Conservation (phyloP, 2,113 vertebrate genomes). For the Orthonyx spaldingii region DNA sequence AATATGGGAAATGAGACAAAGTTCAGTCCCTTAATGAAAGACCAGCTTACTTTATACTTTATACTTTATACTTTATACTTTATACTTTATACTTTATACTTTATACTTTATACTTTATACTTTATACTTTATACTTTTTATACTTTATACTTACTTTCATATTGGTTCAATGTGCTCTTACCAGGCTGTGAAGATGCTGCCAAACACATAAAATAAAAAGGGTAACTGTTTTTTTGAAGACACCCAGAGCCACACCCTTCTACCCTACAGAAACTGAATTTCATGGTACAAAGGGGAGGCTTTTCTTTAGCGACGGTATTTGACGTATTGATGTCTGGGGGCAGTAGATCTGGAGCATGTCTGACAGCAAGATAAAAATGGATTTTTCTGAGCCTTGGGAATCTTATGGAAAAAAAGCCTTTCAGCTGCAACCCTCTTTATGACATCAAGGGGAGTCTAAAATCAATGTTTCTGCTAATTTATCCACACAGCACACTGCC, state of each 20-base stretch:
- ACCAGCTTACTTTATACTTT: neutral
- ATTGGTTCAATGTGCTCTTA: neutral
- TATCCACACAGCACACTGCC: neutral
- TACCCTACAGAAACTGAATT: neutral
- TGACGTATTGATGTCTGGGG: neutral
- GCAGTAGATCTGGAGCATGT: neutral
- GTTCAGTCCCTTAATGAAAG: neutral
- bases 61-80: neutral
- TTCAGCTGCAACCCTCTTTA: neutral
- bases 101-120: neutral
- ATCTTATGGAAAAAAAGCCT: neutral
- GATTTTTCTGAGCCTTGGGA: neutral
- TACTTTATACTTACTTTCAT: neutral
- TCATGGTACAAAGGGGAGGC: neutral
- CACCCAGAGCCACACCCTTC: neutral
- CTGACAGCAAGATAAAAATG: neutral
- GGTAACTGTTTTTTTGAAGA: neutral
- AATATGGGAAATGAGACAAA: neutral
- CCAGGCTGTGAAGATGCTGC: neutral
- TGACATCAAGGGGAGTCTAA: neutral
- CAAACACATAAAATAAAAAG: neutral
- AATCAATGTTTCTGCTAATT: neutral
- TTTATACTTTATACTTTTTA: neutral
- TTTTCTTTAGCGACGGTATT: neutral
- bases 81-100: neutral